phyloP scores from a whole-genome alignment of 2,888 invertebrate species.

The Pocota personata region DNA sequence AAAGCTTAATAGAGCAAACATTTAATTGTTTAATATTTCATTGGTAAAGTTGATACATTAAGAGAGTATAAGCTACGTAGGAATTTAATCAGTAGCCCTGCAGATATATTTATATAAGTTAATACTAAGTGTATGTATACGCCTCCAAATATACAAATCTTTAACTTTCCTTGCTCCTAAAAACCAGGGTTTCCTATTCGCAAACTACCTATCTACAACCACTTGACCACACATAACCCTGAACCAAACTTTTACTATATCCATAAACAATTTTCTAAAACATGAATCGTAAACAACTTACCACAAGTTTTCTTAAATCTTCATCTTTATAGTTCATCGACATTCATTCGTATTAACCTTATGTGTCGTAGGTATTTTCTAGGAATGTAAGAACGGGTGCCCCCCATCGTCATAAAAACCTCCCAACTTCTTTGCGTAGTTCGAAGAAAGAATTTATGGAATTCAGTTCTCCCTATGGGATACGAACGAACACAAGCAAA shows the following conservation, averaged over 20 bases:
- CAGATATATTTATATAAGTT: too few species aligned
- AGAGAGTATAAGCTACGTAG: too few species aligned
- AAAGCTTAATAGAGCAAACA: too few species aligned
- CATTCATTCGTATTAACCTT: not conserved
- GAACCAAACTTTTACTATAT: not conserved
- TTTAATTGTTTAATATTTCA: too few species aligned
- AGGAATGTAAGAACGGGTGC: not conserved
- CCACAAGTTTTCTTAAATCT: not conserved
- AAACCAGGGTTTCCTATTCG: too few species aligned
- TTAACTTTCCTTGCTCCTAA: too few species aligned
- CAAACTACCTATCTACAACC: not conserved
- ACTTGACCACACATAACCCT: not conserved
- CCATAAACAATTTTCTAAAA: not conserved
- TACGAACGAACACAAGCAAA: constrained; percentile 24
- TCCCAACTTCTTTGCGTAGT: not conserved
- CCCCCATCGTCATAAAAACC: not conserved
- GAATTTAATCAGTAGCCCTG: too few species aligned
- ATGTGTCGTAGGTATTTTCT: not conserved
- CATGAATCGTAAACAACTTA: not conserved
- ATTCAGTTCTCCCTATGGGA: not conserved
- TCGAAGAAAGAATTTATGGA: constrained; percentile 7
- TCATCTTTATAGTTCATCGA: not conserved
- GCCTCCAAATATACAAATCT: too few species aligned
- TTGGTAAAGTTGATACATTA: too few species aligned
- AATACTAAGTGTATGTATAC: too few species aligned